These are phyloP conservation scores for Xenentodon cancila DNA, from an alignment of 2,797 vertebrate species.

Conservation along the genomic window DNA sequence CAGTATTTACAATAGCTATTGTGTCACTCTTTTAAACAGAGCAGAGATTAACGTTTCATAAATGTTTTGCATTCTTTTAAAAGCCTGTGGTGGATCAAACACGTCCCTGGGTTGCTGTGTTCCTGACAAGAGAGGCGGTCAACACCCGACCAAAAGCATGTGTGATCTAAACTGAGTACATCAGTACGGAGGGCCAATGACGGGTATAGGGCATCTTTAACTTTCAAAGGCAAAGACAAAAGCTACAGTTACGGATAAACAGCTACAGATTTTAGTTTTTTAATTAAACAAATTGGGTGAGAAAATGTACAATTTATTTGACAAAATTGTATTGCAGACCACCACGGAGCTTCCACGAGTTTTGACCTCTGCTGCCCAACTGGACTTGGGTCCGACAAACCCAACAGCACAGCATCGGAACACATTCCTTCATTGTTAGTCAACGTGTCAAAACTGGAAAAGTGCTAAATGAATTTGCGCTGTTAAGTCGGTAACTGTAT, in stretches of 20 bases:
- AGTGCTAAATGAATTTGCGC: constrained; percentile 66
- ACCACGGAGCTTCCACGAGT: constrained; percentile 36
- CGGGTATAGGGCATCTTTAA: constrained; percentile 39
- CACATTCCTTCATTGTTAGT: constrained; percentile 61
- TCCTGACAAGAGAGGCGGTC: constrained; percentile 66
- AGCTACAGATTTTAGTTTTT: constrained; percentile 55
- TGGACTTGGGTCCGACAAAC: constrained; percentile 67
- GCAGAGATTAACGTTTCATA: constrained; percentile 59
- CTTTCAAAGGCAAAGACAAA: constrained; percentile 65
- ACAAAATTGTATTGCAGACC: constrained; percentile 59
- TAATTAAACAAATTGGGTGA: constrained; percentile 60
- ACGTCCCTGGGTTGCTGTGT: constrained; percentile 69
- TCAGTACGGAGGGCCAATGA: constrained; percentile 41
- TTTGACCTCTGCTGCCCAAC: constrained; percentile 18
- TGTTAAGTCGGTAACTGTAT: constrained; percentile 23
- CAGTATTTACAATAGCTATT: constrained; percentile 71
- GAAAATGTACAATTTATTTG: constrained; percentile 70
- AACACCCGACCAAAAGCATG: constrained; percentile 52
- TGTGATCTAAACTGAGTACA: constrained; percentile 49
- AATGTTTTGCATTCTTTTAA: constrained; percentile 61
- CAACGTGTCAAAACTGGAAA: constrained; percentile 61
- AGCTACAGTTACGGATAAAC: constrained; percentile 68
- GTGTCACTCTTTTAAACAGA: constrained; percentile 77
- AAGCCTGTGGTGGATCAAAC: constrained; percentile 47
- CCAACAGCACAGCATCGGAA: constrained; percentile 40